Conservation (phyloP, 1,140 invertebrate species). For the Lepidotrigona ventralis region DNA sequence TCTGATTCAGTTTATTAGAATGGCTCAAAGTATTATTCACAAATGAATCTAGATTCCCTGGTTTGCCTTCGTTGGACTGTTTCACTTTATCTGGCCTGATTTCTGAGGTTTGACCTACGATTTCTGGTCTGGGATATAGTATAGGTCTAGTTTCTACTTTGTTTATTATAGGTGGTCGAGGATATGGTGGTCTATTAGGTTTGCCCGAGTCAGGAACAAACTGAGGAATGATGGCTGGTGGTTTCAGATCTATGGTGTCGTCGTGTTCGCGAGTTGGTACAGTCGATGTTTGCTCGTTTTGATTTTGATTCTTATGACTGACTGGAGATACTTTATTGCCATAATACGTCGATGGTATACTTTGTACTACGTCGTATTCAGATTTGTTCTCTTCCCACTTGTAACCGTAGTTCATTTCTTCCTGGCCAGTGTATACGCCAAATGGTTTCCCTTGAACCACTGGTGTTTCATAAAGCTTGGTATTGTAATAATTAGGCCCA, state of each 20-base stretch:
- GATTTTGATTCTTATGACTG: slow-evolving; percentile 15
- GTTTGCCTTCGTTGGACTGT: slow-evolving; percentile 4
- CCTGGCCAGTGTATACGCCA: slow-evolving; percentile 63
- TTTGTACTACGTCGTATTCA: slow-evolving; percentile 67
- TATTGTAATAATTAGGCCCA: slow-evolving; percentile 32
- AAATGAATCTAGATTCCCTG: slow-evolving; percentile 15
- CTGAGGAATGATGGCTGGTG: slow-evolving; percentile 65
- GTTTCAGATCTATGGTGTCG: slow-evolving; percentile 70
- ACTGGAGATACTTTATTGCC: slow-evolving; percentile 10
- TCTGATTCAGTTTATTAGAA: slow-evolving; percentile 25
- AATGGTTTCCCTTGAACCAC: slow-evolving; percentile 71
- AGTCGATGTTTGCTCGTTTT: slow-evolving; percentile 26
- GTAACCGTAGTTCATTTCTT: slow-evolving; percentile 56
- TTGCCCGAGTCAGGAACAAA: slow-evolving; percentile 60
- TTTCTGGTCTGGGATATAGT: slow-evolving; percentile 55
- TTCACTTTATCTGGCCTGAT: slow-evolving; percentile 18
- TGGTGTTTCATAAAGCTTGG: slow-evolving; percentile 62
- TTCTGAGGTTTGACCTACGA: slow-evolving; percentile 51
- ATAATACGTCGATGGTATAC: slow-evolving; percentile 55
- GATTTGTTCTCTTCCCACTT: slow-evolving; percentile 51
- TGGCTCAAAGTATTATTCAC: slow-evolving; percentile 29
- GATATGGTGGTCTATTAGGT: slow-evolving; percentile 66
- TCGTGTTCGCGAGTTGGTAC: slow-evolving; percentile 45
- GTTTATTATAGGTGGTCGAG: slow-evolving; percentile 50
- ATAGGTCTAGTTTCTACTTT: slow-evolving; percentile 51